These are phyloP conservation scores for Mesaphorura yosii DNA, from an alignment of 1,140 invertebrate species.

Conservation along the genomic window DNA sequence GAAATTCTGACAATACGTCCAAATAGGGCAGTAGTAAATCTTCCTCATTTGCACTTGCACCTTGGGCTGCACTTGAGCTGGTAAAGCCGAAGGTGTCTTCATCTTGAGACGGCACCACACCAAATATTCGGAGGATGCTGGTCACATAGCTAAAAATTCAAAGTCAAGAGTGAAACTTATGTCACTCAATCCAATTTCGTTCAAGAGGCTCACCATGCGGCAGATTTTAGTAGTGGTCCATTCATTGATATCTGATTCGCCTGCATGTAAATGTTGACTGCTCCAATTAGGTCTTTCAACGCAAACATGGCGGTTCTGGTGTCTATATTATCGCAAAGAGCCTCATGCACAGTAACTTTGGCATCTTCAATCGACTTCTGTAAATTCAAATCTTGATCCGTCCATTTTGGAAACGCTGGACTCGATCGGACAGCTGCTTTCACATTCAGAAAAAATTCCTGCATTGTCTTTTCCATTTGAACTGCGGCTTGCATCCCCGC, in stretches of 20 bases:
- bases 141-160: constrained; percentile 56
- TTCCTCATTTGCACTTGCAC: constrained; percentile 49
- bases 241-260: constrained; percentile 43
- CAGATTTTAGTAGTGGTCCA: constrained; percentile 50
- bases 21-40: constrained; percentile 77
- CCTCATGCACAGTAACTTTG: constrained; percentile 63
- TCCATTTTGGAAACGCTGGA: constrained; percentile 52
- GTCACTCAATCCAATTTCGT: too few relatives aligned
- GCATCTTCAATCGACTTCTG: constrained; percentile 52
- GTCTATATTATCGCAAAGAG: constrained; percentile 92
- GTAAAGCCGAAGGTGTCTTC: constrained; percentile 65
- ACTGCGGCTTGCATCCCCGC: constrained; percentile 28
- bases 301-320: constrained; percentile 72
- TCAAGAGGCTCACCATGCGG: constrained; percentile 45
- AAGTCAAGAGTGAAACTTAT: constrained; percentile 28
- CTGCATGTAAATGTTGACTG: constrained; percentile 75
- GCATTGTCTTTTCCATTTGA: constrained; percentile 32
- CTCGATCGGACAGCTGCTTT: constrained; percentile 67
- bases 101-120: constrained; percentile 51
- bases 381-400: constrained; percentile 49
- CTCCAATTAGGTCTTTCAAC: constrained; percentile 67
- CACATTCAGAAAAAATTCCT: constrained; percentile 92
- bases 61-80: constrained; percentile 32
- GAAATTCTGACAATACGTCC: constrained; percentile 69
- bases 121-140: constrained; percentile 76